Evolutionary conservation across 2,888 invertebrate species (phyloP), one percentile per base, ranked within the genome.

Genomic region (Xanthia togata): DNA sequence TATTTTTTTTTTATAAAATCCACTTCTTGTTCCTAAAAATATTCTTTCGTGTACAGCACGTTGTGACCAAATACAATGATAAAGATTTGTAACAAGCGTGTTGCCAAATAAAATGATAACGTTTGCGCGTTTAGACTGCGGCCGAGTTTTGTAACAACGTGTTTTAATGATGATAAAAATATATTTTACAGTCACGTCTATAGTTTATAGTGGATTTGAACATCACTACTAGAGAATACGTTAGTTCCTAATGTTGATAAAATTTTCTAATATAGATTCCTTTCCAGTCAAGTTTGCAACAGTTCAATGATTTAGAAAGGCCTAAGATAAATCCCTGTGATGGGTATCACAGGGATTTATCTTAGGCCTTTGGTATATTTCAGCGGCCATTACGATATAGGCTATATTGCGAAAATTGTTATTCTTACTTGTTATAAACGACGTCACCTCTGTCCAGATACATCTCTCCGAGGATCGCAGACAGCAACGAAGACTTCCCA

Each of bases 391-490:
- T 50, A 5, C 35, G 17, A 17, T 35, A n/a, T 17, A 50, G 67
- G 9, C 9, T 47, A 14, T 67, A 38, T 12, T 57, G 6, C 4
- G 6, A 35, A 38, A 68, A 17, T 4, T n/a, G 20, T 31, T 53
- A 44, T n/a, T 44, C 95, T 96, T 92, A 98, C 98, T 97, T 97
- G 85, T 97, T 96, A 97, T 98, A 97, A 75, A 84, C 87, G 81
- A 98, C 96, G 79, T 97, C 97, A 31, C 98, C 98, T 72, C 96
- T 95, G 57, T 97, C 94, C 70, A 97, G 96, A 70, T 97, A 97
- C 97, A 98, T 98, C 94, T 99, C 98, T 73, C 98, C 98, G 6
- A 98, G 96, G 60, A 98, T 93, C 0, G 98, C 98, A 23, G 97
- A 97, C 1, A 99, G 92, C 63, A 99, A 93, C 4, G 98, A 98